A percentile compares a stretch with the other conserved stretches of the same genome.
phyloP scores from a whole-genome alignment of 2,888 invertebrate genomes.

The Drosophila acutilabella region DNA sequence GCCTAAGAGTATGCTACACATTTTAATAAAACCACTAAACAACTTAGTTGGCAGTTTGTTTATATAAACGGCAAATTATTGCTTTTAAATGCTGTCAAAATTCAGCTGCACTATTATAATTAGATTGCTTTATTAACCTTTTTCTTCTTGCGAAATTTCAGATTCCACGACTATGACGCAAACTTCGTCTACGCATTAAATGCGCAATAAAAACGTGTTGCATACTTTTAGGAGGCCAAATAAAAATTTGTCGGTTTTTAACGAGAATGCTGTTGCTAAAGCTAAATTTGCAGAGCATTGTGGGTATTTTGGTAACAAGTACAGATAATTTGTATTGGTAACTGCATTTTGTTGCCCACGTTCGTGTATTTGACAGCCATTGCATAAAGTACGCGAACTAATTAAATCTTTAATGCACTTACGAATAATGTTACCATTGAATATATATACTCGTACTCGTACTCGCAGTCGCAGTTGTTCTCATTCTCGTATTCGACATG shows the following conservation, averaged over 20 bases:
- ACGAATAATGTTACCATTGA: slow-evolving; percentile 50
- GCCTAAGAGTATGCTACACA: slow-evolving; percentile 6
- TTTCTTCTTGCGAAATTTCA: too few relatives aligned
- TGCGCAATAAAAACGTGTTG: neutral
- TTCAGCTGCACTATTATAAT: too few relatives aligned
- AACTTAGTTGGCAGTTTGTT: neutral
- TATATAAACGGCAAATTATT: too few relatives aligned
- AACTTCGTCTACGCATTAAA: neutral
- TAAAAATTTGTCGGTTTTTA: too few relatives aligned
- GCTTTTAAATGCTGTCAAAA: neutral
- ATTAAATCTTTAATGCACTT: slow-evolving; percentile 78
- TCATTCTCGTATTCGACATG: slow-evolving; percentile 18
- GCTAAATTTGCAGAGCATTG: too few relatives aligned
- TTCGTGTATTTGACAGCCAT: slow-evolving; percentile 2
- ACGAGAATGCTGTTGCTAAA: too few relatives aligned
- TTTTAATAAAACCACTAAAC: neutral
- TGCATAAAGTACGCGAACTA: slow-evolving; percentile 48
- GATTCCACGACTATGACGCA: too few relatives aligned
- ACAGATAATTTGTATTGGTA: neutral
- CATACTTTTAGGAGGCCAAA: neutral
- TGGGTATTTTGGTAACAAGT: too few relatives aligned
- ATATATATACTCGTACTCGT: slow-evolving; percentile 21
- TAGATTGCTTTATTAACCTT: too few relatives aligned
- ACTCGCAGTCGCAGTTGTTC: too few relatives aligned
- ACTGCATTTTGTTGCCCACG: slow-evolving; percentile 1